phyloP scores from a whole-genome alignment of 2,888 invertebrate species.

The Scaeva pyrastri region DNA sequence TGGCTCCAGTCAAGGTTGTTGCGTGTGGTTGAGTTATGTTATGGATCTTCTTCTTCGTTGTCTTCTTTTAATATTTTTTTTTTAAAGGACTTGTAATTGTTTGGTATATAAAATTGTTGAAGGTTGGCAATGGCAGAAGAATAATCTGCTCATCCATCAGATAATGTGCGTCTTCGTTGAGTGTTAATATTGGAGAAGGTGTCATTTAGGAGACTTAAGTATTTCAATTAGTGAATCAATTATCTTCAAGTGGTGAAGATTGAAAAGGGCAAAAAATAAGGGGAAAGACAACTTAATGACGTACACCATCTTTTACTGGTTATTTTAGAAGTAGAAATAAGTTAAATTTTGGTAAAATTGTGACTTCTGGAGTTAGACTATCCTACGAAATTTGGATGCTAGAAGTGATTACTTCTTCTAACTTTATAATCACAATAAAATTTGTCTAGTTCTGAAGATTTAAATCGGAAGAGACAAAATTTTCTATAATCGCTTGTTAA shows the following conservation, averaged over 20 bases:
- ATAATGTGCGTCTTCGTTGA: conserved; percentile 6
- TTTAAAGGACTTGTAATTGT: conserved; percentile 9
- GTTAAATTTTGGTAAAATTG: no score
- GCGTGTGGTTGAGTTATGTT: conserved; percentile 41
- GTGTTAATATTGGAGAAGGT: conserved; percentile 30
- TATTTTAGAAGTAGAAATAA: no score
- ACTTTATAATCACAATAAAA: no score
- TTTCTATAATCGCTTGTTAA: no score
- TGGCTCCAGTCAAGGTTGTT: conserved; percentile 67
- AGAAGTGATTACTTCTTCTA: no score
- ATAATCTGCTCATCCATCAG: conserved; percentile 46
- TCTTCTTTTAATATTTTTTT: conserved; percentile 2
- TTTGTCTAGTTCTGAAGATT: no score
- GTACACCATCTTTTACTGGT: neutral
- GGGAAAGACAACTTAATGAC: neutral
- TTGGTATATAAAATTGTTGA: conserved; percentile 12
- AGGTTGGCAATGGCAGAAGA: conserved; percentile 3
- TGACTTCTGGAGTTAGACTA: no score
- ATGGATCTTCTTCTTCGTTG: conserved; percentile 21
- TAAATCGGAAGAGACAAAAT: no score
- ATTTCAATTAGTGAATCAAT: conserved; percentile 35
- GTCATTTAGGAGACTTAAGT: conserved; percentile 50
- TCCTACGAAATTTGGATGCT: no score
- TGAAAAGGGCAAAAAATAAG: neutral
- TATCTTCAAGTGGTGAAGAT: conserved; percentile 11